A percentile compares a stretch with the other conserved stretches of the same genome.
Evolutionary conservation across 1,140 invertebrate species (phyloP).

Genomic region (Akabosia matsudoensis): DNA sequence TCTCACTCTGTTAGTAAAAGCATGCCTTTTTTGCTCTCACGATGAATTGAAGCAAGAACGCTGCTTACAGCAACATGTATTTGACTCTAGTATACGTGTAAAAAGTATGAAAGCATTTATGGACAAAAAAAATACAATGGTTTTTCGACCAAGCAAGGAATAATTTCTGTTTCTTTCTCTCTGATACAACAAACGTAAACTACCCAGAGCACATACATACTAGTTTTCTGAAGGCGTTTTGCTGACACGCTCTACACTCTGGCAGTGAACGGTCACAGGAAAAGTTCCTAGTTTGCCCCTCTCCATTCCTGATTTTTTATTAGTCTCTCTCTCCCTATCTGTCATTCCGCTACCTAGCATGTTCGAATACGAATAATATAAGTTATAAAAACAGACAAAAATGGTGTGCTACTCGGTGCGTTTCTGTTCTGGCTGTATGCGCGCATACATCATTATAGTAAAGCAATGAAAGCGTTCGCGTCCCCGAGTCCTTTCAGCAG

Average conservation of each 20-base stretch:
- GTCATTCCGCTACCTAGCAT: not conserved
- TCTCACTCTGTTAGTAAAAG: constrained; percentile 2
- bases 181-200: no score
- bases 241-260: not conserved
- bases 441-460: not conserved
- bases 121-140: not conserved
- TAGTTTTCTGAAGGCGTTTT: not conserved
- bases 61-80: not conserved
- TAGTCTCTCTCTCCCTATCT: not conserved
- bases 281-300: not conserved
- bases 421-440: not conserved
- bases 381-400: no score
- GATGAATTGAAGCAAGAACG: not conserved
- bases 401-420: no score
- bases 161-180: no score
- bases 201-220: no score
- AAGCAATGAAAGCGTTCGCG: not conserved
- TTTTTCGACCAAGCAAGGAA: no score
- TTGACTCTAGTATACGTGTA: not conserved
- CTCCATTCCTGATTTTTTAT: not conserved
- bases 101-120: not conserved
- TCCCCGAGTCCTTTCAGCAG: not conserved
- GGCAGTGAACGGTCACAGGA: not conserved
- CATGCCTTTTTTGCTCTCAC: not conserved
- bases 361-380: not conserved